Base-by-base conservation (phyloP, 2,888 invertebrate species). In the Zootermopsis nevadensis region DNA sequence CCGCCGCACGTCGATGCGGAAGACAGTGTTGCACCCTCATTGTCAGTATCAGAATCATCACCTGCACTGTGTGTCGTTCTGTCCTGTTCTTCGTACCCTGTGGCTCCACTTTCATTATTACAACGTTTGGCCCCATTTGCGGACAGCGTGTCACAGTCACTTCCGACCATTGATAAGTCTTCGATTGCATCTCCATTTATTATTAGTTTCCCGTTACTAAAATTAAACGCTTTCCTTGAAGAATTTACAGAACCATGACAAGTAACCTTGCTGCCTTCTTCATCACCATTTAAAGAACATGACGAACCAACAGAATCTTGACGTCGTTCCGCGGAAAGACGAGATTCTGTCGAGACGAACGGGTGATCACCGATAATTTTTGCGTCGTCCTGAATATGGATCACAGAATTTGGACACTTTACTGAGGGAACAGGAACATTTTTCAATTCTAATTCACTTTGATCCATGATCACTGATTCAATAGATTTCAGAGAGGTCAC, bases 21-120 rank as follows among this genome's bases (percentile, higher is more conserved):
- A 8, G 42, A 38, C 31, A 60, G 15, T 42, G 83, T 27, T 19
- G 89, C 88, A 0, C 92, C 92, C 48, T 90, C 91, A 69, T 90
- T 90, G 30, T 89, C 89, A 10, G 89, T 89, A 69, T 88, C n/a
- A n/a, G n/a, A n/a, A n/a, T n/a, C n/a, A n/a, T n/a, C 86, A 67
- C 87, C 83, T 60, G 85, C 76, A 30, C 83, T 85, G n/a, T n/a
- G n/a, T n/a, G n/a, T n/a, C n/a, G n/a, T n/a, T n/a, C n/a, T n/a
- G 53, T 80, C 77, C 48, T 84, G 81, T 55, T 83, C 85, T 67
- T 30, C 30, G 27, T 27, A 67, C 2, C 7, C 3, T 30, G 10
- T 27, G 15, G 66, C n/a, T 66, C n/a, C 66, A 7, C n/a, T n/a
- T n/a, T 66, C 66, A 27, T 66, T 66, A 66, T 27, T 66, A n/a